Percentiles rank a stretch among this genome's conserved stretches.
Evolutionary conservation across 1,140 invertebrate genomes (phyloP).

Genomic region (Acromyrmex echinatior): DNA sequence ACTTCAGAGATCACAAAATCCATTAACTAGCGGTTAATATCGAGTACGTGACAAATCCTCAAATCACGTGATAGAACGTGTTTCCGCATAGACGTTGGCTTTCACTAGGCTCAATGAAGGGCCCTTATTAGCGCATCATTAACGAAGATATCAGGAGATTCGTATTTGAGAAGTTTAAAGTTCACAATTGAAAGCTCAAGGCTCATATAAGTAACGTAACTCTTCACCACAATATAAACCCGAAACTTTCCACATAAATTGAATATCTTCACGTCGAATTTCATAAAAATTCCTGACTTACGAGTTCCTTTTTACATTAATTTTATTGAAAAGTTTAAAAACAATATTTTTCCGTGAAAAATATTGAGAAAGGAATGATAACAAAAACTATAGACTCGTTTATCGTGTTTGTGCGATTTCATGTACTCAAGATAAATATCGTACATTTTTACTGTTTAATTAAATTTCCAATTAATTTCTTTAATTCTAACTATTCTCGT

Average conservation of each 20-base stretch:
- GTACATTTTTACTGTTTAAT: neutral
- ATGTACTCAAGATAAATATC: neutral
- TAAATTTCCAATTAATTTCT: conserved; percentile 51
- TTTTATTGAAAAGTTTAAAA: no score
- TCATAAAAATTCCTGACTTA: neutral
- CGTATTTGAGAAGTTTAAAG: conserved; percentile 6
- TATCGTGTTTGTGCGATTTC: neutral
- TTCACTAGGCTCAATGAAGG: conserved; percentile 4
- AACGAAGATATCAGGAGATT: conserved; percentile 7
- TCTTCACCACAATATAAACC: neutral
- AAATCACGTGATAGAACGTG: conserved; percentile 25
- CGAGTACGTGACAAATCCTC: conserved; percentile 49
- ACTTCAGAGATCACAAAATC: conserved; percentile 40
- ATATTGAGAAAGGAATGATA: neutral
- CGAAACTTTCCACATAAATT: neutral
- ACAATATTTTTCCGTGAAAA: neutral
- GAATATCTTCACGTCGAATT: neutral
- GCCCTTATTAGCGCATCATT: neutral
- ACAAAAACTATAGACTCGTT: neutral
- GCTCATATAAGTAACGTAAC: neutral
- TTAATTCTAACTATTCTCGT: neutral
- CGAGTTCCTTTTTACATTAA: neutral
- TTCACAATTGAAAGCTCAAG: neutral
- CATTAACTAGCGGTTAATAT: conserved; percentile 54
- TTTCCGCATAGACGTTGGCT: conserved; percentile 26